Evolutionary conservation across 2,888 invertebrate species (phyloP).

Genomic region (Operophtera brumata): DNA sequence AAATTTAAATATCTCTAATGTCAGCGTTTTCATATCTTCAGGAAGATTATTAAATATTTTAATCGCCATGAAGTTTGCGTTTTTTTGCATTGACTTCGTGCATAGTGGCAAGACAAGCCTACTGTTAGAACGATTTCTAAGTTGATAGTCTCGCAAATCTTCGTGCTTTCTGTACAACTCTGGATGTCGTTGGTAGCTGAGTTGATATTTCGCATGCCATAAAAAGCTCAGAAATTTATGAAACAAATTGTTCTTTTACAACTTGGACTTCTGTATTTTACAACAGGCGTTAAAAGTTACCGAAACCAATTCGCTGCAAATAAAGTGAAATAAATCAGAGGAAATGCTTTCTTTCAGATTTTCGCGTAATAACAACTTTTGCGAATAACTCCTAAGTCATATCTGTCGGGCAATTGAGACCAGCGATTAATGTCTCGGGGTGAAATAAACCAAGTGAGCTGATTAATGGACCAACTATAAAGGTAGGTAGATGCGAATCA

Average conservation of each 20-base stretch:
- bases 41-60: too few species aligned
- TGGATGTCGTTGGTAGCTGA: neutral
- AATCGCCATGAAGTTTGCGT: too few species aligned
- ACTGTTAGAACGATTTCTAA: too few species aligned
- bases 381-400: conserved; percentile 27
- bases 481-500: conserved; percentile 17
- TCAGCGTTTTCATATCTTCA: too few species aligned
- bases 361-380: conserved; percentile 55
- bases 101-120: too few species aligned
- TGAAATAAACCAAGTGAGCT: neutral
- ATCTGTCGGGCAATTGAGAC: conserved; percentile 25
- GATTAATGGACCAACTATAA: conserved; percentile 12
- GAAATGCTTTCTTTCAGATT: conserved; percentile 51
- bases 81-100: too few species aligned
- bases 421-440: conserved; percentile 15
- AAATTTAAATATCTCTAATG: too few species aligned
- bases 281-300: conserved; percentile 28
- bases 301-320: conserved; percentile 36
- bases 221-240: neutral
- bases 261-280: conserved; percentile 18
- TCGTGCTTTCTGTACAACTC: too few species aligned
- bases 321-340: conserved; percentile 57
- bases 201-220: conserved; percentile 8
- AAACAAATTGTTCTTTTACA: conserved; percentile 12
- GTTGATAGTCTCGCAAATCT: too few species aligned